Conservation (phyloP, 2,888 invertebrate species). For the Chelonus formosanus region DNA sequence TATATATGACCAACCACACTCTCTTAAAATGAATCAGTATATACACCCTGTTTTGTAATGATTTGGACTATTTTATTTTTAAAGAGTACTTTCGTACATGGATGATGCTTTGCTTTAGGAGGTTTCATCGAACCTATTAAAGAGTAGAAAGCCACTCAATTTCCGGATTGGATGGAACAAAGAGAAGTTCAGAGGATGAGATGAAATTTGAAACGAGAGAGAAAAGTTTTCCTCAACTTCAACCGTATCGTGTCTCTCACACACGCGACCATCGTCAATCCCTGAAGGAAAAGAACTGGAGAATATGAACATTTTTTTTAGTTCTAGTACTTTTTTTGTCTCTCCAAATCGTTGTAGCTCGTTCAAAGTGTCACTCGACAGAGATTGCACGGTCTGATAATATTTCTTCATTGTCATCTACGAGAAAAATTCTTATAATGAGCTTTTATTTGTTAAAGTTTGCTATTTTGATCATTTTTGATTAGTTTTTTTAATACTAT, state of each 20-base stretch:
- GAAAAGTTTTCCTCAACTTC: constrained; percentile 34
- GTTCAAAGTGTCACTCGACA: constrained; percentile 24
- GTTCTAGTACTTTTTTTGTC: not conserved
- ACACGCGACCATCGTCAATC: constrained; percentile 9
- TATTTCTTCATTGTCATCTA: constrained; percentile 34
- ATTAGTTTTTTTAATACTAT: too few relatives aligned
- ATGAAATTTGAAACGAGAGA: constrained; percentile 34
- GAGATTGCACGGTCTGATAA: constrained; percentile 38
- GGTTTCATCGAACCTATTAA: constrained; percentile 30
- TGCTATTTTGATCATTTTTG: not conserved
- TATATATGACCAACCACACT: too few relatives aligned
- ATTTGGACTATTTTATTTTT: constrained; percentile 26
- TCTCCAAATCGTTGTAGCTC: constrained; percentile 10
- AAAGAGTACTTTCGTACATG: constrained; percentile 6
- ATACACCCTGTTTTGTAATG: constrained; percentile 6
- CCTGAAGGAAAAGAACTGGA: not conserved
- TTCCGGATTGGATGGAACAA: constrained; percentile 35
- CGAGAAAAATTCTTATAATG: too few relatives aligned
- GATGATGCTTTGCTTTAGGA: not conserved
- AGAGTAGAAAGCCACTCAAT: constrained; percentile 34
- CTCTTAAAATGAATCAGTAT: too few relatives aligned
- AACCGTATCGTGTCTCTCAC: constrained; percentile 17
- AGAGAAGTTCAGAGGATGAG: constrained; percentile 17
- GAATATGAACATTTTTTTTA: not conserved
- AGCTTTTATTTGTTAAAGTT: not conserved